Evolutionary conservation across 2,797 vertebrate genomes (phyloP), one percentile per base, ranked within the genome.

Genomic region (Gambusia yucatana): DNA sequence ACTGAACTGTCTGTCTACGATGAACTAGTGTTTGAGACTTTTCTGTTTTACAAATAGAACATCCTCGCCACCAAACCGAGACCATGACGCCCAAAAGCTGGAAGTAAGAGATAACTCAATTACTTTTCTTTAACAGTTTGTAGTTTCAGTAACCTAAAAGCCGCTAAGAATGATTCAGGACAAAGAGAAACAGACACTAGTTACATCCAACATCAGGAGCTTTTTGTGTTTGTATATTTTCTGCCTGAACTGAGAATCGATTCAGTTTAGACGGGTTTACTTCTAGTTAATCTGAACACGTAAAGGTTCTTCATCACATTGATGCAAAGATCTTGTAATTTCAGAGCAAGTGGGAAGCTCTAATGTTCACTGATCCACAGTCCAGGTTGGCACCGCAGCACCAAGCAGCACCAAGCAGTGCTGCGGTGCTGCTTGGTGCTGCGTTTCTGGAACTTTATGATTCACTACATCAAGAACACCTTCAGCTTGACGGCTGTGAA

Each of bases 281-380:
- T 77, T 77, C 67, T 57, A 43, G 17, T 70, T 55, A 69, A 78
- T 20, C 67, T 59, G 14, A 50, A 75, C 69, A 59, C 71, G 69
- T 65, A 22, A 39, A 39, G 61, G 61, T 59, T 74, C 39, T 83
- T 87, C 82, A 79, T 88, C 85, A 86, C 78, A 85, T 79, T 85
- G 84, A 87, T 85, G 86, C 79, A 84, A 82, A 77, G n/a, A 50
- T 73, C 61, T 39, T 17, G 46, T 61, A 59, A 71, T 69, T 69
- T 36, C 52, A 74, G 59, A 25, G 33, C 44, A 0, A 17, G 44
- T 30, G n/a, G 39, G 72, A 36, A 72, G 22, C 69, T 47, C 69
- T 33, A 41, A 41, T 16, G 2, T 8, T 80, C 5, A 69, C 47
- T 28, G 20, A 65, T 52, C 22, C n/a, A 46, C 63, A 39, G 33